phyloP scores from a whole-genome alignment of 1,140 invertebrate genomes.

The Eriocheir sinensis region DNA sequence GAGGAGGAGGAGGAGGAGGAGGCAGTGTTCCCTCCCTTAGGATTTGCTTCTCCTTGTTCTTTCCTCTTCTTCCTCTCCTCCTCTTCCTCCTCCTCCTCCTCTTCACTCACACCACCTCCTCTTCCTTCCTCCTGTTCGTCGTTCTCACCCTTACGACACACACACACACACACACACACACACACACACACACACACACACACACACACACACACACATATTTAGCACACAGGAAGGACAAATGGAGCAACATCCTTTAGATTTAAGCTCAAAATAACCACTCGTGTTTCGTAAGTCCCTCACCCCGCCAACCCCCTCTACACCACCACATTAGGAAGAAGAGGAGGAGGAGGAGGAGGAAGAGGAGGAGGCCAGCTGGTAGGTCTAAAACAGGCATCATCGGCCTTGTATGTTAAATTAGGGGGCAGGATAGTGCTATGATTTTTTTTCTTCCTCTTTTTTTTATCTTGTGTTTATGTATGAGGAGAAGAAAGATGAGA shows the following conservation, averaged over 20 bases:
- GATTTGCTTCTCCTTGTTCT: no score
- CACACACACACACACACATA: not conserved
- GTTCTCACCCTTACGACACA: not conserved
- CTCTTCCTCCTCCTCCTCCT: not conserved
- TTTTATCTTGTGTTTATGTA: not conserved
- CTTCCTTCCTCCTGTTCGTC: not conserved
- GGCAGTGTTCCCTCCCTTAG: no score
- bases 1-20: no score
- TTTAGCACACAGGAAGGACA: no score
- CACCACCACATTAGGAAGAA: no score
- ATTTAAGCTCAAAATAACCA: not conserved
- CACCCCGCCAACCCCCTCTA: no score
- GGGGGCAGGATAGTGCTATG: no score
- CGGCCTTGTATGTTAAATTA: not conserved
- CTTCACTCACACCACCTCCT: not conserved
- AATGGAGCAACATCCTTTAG: not conserved
- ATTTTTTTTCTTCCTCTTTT: not conserved
- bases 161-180: conserved; percentile 21
- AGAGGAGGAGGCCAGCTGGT: not conserved
- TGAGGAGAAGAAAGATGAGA: no score
- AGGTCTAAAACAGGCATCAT: not conserved
- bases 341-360: not conserved
- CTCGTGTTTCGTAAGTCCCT: not conserved
- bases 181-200: conserved; percentile 22
- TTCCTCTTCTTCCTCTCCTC: not conserved